Evolutionary conservation across 2,888 invertebrate genomes (phyloP).

Genomic region (Tiliacea aurago): DNA sequence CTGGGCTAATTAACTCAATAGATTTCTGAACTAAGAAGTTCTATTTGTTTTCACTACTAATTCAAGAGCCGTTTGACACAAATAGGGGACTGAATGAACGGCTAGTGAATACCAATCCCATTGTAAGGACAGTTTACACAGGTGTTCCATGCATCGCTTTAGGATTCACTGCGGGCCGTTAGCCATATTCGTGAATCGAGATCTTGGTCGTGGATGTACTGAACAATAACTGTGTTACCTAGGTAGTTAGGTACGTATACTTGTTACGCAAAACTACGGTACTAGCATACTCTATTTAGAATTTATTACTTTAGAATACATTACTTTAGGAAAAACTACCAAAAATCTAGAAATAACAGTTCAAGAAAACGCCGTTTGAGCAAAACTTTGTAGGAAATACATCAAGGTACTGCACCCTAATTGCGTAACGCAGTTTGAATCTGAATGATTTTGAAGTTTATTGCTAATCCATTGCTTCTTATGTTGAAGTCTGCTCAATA

Average conservation of each 20-base stretch:
- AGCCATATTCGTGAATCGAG: slow-evolving; percentile 59
- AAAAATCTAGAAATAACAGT: background rate
- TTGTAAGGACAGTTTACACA: slow-evolving; percentile 64
- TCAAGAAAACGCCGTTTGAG: background rate
- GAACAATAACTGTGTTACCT: slow-evolving; percentile 29
- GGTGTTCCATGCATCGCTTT: slow-evolving; percentile 73
- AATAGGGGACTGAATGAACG: slow-evolving; percentile 61
- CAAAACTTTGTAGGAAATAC: background rate
- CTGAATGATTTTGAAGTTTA: no score
- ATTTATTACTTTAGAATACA: no score
- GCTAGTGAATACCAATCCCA: slow-evolving; percentile 57
- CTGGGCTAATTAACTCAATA: background rate
- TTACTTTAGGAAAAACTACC: background rate
- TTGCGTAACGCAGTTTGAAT: no score
- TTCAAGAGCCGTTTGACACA: slow-evolving; percentile 65
- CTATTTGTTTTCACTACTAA: slow-evolving; percentile 55
- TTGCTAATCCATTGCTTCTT: no score
- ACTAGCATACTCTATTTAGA: background rate
- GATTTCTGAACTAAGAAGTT: slow-evolving; percentile 15
- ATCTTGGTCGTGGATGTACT: slow-evolving; percentile 48
- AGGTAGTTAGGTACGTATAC: background rate
- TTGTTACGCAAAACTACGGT: slow-evolving; percentile 25
- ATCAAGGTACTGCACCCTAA: no score
- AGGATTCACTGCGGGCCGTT: slow-evolving; percentile 69
- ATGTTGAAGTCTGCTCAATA: no score